Evolutionary conservation across 2,797 vertebrate genomes (phyloP).

Genomic region (Tokudaia tokunoshimensis): DNA sequence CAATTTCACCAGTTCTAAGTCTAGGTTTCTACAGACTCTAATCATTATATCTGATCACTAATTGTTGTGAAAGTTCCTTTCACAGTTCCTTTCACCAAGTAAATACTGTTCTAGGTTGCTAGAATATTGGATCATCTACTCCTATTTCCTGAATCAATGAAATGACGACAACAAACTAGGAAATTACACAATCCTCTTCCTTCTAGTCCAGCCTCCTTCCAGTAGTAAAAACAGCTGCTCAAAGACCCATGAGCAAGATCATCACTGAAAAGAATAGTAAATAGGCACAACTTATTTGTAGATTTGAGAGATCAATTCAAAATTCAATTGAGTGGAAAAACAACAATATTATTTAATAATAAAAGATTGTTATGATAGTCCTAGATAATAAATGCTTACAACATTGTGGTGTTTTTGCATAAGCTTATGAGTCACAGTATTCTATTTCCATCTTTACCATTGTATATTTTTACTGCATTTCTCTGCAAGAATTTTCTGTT

Average conservation of each 20-base stretch:
- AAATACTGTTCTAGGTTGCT: not conserved
- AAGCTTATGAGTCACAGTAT: not conserved
- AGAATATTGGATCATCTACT: too few species aligned
- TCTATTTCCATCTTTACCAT: not conserved
- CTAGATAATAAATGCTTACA: not conserved
- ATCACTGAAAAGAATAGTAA: not conserved
- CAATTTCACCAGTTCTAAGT: not conserved
- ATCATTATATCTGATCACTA: not conserved
- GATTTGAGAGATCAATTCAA: not conserved
- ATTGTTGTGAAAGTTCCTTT: not conserved
- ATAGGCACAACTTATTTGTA: not conserved
- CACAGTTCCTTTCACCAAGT: too few species aligned
- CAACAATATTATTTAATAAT: not conserved
- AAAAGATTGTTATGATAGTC: not conserved
- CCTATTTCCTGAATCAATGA: not conserved
- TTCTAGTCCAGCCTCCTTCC: not conserved
- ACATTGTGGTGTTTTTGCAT: not conserved
- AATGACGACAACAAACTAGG: not conserved
- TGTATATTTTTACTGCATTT: not conserved
- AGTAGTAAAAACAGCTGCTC: not conserved
- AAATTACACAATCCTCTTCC: too few species aligned
- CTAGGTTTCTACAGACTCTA: not conserved
- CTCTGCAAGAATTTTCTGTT: not conserved
- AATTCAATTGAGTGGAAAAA: not conserved
- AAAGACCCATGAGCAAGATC: not conserved